phyloP scores from a whole-genome alignment of 2,888 invertebrate species.

The Hoplodrina ambigua region DNA sequence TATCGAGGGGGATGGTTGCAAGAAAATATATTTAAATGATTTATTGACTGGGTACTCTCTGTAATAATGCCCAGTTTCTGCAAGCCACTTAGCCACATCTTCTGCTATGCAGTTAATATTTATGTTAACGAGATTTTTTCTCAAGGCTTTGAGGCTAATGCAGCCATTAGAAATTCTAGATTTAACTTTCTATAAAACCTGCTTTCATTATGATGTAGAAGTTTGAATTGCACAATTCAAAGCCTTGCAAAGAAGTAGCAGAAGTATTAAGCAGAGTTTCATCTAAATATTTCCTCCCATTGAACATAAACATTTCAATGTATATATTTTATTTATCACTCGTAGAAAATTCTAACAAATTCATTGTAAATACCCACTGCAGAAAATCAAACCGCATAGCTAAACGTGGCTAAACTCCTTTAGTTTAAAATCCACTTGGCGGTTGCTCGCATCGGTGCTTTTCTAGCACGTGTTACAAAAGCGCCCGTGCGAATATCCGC shows the following conservation, averaged over 20 bases:
- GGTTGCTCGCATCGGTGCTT: too few species aligned
- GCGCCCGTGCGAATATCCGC: too few species aligned
- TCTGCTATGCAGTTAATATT: too few species aligned
- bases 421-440: neutral
- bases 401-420: neutral
- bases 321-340: constrained; percentile 8
- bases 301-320: constrained; percentile 23
- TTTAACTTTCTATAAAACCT: neutral
- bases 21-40: too few species aligned
- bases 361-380: constrained; percentile 50
- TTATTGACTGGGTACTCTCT: too few species aligned
- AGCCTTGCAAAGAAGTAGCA: neutral
- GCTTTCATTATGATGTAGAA: neutral
- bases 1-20: too few species aligned
- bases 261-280: neutral
- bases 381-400: constrained; percentile 29
- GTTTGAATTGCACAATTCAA: neutral
- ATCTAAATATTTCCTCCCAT: constrained; percentile 8
- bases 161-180: neutral
- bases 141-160: neutral
- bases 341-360: constrained; percentile 24
- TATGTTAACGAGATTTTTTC: neutral
- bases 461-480: too few species aligned
- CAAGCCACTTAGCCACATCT: too few species aligned
- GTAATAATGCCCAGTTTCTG: too few species aligned